These are phyloP conservation scores for Aphrocallistes beatrix DNA, from an alignment of 37 sponge, comb jelly and placozoan species.

Conservation along the genomic window DNA sequence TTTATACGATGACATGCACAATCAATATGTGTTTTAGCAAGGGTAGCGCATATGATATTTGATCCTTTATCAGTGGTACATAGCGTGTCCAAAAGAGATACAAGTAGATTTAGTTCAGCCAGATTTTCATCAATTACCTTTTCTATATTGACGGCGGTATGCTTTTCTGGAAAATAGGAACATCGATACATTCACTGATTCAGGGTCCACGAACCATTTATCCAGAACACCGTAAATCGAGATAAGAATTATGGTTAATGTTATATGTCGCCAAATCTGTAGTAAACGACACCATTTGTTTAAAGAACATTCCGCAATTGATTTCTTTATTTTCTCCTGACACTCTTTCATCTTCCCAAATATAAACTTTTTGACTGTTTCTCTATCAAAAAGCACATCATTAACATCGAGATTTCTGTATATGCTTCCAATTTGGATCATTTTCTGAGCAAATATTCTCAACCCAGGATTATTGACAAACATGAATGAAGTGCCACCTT, in stretches of 20 bases:
- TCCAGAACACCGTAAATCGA: not conserved
- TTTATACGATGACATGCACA: not conserved
- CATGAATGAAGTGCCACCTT: too few relatives aligned
- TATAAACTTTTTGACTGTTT: not conserved
- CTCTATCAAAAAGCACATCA: not conserved
- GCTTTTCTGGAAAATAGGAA: not conserved
- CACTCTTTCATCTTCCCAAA: not conserved
- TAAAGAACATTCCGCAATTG: not conserved
- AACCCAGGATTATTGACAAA: slow-evolving; percentile 8
- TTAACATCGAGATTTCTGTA: not conserved
- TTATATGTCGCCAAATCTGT: not conserved
- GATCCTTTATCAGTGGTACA: slow-evolving; percentile 12
- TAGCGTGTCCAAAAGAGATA: not conserved
- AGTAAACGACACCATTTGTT: not conserved
- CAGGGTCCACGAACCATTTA: not conserved
- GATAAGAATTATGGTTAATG: not conserved
- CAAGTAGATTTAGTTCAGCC: not conserved
- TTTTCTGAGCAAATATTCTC: slow-evolving; percentile 12
- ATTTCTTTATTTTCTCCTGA: not conserved
- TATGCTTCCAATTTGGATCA: not conserved
- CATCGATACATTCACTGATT: not conserved
- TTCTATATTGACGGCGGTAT: not conserved
- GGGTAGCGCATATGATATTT: not conserved
- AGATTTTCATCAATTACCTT: slow-evolving; percentile 4
- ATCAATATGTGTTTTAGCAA: slow-evolving; percentile 14